Conservation (phyloP, 2,888 invertebrate genomes). For the Pollenia griseotomentosa region DNA sequence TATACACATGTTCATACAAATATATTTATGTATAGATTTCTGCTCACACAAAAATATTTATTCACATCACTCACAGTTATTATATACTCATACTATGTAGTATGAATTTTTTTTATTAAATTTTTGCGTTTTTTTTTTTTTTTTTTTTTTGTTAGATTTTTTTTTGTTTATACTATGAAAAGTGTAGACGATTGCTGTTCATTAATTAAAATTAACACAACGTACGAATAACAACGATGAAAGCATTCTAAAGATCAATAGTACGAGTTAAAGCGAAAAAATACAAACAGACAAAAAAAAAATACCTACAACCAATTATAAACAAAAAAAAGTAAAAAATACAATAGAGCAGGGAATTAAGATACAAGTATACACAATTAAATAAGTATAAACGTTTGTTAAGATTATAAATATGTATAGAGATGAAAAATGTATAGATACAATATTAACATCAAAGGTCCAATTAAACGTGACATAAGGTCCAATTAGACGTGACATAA, state of each 20-base stretch:
- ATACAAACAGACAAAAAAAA: slow-evolving; percentile 19
- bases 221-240: slow-evolving; percentile 64
- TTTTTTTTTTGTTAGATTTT: not conserved
- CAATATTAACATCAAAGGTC: too few species aligned
- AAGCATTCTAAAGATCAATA: slow-evolving; percentile 68
- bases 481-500: too few species aligned
- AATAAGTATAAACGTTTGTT: not conserved
- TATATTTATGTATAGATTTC: not conserved
- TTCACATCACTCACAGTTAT: slow-evolving; percentile 48
- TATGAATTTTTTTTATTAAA: slow-evolving; percentile 23
- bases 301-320: slow-evolving; percentile 14
- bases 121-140: too few species aligned
- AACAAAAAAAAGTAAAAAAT: not conserved
- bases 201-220: slow-evolving; percentile 73
- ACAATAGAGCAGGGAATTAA: not conserved
- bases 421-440: not conserved
- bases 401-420: not conserved
- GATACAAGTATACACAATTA: not conserved
- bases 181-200: slow-evolving; percentile 54
- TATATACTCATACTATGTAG: slow-evolving; percentile 44
- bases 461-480: too few species aligned
- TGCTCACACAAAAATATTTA: slow-evolving; percentile 14
- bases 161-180: slow-evolving; percentile 42
- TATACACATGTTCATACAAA: not conserved
- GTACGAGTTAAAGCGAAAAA: slow-evolving; percentile 36